Evolutionary conservation across 2,797 vertebrate genomes (phyloP).

Genomic region (Borostomias antarcticus): DNA sequence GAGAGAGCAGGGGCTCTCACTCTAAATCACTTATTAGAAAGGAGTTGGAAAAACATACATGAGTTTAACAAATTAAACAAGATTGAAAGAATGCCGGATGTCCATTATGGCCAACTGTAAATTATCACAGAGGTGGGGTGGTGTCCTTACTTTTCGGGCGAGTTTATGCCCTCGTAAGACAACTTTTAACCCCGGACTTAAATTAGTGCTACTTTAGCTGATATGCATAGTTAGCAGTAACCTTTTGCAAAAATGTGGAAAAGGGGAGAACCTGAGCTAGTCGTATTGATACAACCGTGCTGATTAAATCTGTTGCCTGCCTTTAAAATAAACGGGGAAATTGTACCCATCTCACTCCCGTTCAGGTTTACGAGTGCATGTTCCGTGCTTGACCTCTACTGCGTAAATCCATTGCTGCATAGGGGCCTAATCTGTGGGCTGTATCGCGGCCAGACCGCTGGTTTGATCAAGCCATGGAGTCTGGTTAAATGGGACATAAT

Average conservation of each 20-base stretch:
- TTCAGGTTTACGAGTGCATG: too few relatives aligned
- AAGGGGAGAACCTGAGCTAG: too few relatives aligned
- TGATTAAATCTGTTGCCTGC: too few relatives aligned
- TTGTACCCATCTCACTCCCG: too few relatives aligned
- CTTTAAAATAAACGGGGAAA: too few relatives aligned
- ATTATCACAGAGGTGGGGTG: neutral
- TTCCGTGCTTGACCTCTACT: too few relatives aligned
- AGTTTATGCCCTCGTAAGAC: neutral
- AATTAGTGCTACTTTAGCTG: constrained; percentile 3
- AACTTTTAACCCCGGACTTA: neutral
- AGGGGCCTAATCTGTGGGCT: neutral
- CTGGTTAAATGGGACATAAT: neutral
- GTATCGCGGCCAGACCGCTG: neutral
- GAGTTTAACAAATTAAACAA: constrained; percentile 21
- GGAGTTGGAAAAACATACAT: neutral
- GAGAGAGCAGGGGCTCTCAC: constrained; percentile 9
- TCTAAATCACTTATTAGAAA: constrained; percentile 16
- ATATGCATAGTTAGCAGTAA: neutral
- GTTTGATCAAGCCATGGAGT: neutral
- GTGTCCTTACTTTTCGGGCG: neutral
- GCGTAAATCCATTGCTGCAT: too few relatives aligned
- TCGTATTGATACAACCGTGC: too few relatives aligned
- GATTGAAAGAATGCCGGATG: constrained; percentile 6
- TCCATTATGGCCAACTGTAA: constrained; percentile 6
- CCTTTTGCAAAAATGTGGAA: neutral